A percentile compares a stretch with the other conserved stretches of the same genome.
Conservation (phyloP, 2,113 vertebrate genomes). For the Condylura cristata region DNA sequence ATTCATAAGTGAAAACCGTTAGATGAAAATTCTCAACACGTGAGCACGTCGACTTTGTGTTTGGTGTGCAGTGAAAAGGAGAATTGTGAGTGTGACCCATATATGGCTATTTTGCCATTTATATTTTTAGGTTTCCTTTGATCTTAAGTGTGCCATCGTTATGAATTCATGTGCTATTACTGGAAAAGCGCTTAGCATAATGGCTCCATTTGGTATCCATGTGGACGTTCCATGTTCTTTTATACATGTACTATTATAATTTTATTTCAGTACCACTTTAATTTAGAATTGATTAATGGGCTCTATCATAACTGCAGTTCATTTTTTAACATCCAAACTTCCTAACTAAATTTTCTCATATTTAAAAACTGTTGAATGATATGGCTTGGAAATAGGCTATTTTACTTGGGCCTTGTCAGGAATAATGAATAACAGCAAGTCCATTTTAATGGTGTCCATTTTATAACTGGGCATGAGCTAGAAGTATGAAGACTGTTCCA, state of each 20-base stretch:
- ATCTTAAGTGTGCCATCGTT: conserved; percentile 80
- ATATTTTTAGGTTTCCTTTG: conserved; percentile 79
- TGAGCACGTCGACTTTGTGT: conserved; percentile 41
- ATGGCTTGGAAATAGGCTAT: neutral
- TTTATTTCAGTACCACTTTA: conserved; percentile 83
- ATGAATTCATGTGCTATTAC: conserved; percentile 85
- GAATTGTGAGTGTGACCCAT: conserved; percentile 52
- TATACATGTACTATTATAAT: conserved; percentile 78
- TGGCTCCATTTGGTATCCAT: conserved; percentile 83
- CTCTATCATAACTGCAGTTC: conserved; percentile 77
- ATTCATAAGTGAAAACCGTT: conserved; percentile 53
- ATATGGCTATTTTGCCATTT: conserved; percentile 77
- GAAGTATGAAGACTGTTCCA: neutral
- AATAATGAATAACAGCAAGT: neutral
- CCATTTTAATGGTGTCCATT: neutral
- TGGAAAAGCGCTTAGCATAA: conserved; percentile 85
- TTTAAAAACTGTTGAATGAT: conserved; percentile 66
- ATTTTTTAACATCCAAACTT: conserved; percentile 77
- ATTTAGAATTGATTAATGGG: conserved; percentile 85
- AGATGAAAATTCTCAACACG: conserved; percentile 24
- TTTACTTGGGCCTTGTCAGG: conserved; percentile 39
- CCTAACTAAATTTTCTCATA: conserved; percentile 71
- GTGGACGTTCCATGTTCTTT: conserved; percentile 83
- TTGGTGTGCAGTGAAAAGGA: conserved; percentile 59
- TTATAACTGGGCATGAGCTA: neutral